Evolutionary conservation across 2,113 vertebrate genomes (phyloP), one percentile per base, ranked within the genome.

Genomic region (Prunella himalayana): DNA sequence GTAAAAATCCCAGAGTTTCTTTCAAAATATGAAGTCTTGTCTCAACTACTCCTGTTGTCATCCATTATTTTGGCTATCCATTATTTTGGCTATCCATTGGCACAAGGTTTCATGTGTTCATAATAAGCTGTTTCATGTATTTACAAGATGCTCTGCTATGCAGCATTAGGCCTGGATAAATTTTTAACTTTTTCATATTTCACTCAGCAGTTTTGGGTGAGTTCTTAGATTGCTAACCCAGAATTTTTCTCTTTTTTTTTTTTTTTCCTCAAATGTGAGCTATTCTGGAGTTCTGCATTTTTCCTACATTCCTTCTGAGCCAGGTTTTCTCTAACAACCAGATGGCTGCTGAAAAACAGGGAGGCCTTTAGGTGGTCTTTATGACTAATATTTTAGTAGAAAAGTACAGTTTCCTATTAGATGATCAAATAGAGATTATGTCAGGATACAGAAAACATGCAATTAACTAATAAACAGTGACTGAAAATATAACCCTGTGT

Each of bases 361-460:
- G 79, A 87, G n/a, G 45, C 24, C 41, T 68, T 72, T 94, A 87
- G 84, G 78, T 95, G 85, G 70, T 68, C 82, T 91, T 72, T 80
- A 33, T 90, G 78, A 94, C 73, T 90, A 91, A 91, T 90, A 85
- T 96, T 94, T 95, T 76, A 94, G 53, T 61, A 65, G 75, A 93
- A 61, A 72, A 61, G 31, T 95, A 45, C n/a, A 87, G 66, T 31
- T 85, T 45, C 66, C 85, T 94, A 53, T 85, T 61, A 7, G 2
- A 61, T 80, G 75, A 61, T 76, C 78, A 94, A 76, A 82, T 44
- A 94, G 30, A 64, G 30, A 93, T 64, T 68, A 33, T 50, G 25
- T 51, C 37, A 76, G 73, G 53, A 51, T 72, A 37, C 53, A 76
- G 73, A 91, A 94, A 90, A 65, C 47, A 87, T 42, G 49, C 23